phyloP scores from a whole-genome alignment of 2,113 vertebrate species.

The Fregata magnificens region DNA sequence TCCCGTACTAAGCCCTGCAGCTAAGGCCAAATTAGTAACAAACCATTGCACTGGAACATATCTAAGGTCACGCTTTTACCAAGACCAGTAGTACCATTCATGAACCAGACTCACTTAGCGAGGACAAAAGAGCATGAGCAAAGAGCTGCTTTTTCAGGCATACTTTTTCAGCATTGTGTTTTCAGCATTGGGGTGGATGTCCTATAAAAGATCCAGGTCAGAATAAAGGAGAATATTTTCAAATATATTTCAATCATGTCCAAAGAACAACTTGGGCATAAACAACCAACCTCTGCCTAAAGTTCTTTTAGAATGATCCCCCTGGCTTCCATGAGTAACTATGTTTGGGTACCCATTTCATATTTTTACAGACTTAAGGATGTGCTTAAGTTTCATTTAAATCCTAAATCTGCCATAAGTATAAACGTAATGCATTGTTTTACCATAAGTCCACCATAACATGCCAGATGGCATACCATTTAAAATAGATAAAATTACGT shows the following conservation, averaged over 20 bases:
- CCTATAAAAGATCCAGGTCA: conserved; percentile 3
- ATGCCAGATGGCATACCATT: neutral
- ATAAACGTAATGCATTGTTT: neutral
- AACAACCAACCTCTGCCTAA: neutral
- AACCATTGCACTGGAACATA: conserved; percentile 48
- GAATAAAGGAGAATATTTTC: neutral
- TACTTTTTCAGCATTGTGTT: neutral
- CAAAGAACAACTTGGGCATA: neutral
- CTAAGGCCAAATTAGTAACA: conserved; percentile 40
- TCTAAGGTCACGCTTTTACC: conserved; percentile 38
- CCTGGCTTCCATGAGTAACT: neutral
- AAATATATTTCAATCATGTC: neutral
- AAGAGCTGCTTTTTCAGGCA: conserved; percentile 8
- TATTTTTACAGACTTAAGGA: neutral
- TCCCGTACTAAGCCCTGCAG: conserved; percentile 5
- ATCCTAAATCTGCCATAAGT: neutral
- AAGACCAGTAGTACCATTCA: neutral
- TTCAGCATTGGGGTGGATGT: neutral
- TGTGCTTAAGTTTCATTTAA: neutral
- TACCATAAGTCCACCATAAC: neutral
- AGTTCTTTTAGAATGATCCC: neutral
- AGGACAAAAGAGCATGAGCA: neutral
- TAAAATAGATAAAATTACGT: neutral
- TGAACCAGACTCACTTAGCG: conserved; percentile 10
- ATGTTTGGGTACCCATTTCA: neutral